These are phyloP conservation scores for Eumaeus atala DNA, from an alignment of 1,140 invertebrate genomes.

Conservation along the genomic window DNA sequence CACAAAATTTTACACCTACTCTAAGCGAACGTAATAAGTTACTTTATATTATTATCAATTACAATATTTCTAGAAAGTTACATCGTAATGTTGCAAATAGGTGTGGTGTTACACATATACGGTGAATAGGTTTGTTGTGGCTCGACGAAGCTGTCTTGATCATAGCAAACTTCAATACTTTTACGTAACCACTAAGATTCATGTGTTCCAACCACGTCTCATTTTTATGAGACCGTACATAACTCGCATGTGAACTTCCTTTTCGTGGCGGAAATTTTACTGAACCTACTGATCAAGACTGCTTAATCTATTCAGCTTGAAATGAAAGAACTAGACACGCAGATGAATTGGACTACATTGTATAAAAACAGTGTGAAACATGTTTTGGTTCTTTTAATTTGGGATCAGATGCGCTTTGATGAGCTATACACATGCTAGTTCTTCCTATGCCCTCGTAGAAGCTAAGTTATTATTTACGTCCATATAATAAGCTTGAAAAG, in stretches of 20 bases:
- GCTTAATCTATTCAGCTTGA: constrained; percentile 6
- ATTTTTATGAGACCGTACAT: no score
- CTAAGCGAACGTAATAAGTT: constrained; percentile 65
- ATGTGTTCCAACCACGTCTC: no score
- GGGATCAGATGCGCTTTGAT: constrained; percentile 14
- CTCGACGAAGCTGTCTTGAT: constrained; percentile 3
- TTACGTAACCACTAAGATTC: no score
- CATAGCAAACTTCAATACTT: neutral
- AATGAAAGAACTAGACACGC: constrained; percentile 27
- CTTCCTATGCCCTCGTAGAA: constrained; percentile 19
- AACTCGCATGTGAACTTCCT: no score
- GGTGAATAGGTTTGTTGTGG: constrained; percentile 16
- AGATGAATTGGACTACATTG: constrained; percentile 11
- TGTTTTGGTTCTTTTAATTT: constrained; percentile 28
- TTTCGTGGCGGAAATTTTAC: no score
- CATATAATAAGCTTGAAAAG: constrained; percentile 1
- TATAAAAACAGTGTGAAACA: constrained; percentile 15
- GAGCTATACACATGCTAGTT: constrained; percentile 24
- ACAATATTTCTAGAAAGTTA: constrained; percentile 69
- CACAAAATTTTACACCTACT: constrained; percentile 70
- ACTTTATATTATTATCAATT: constrained; percentile 46
- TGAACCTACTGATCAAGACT: neutral
- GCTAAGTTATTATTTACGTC: neutral
- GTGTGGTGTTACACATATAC: constrained; percentile 34
- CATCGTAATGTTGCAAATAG: constrained; percentile 55